Base-by-base conservation (phyloP, 2,888 invertebrate species). In the Drosophila maculinotata region DNA sequence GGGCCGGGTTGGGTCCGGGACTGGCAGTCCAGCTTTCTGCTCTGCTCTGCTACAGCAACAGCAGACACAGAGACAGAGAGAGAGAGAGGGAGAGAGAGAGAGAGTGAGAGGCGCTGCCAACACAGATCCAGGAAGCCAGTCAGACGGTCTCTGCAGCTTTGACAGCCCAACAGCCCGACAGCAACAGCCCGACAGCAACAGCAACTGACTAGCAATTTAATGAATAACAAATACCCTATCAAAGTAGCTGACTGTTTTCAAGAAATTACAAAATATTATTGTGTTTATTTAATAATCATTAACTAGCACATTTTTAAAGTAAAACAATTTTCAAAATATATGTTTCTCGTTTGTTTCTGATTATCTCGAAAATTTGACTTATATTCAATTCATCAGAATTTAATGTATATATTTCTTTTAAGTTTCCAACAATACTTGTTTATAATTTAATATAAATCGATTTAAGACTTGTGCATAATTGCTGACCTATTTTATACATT, bases 101-200 rank as follows among this genome's bases (percentile, higher is more conserved):
- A 36, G 20, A 10, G 7, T 14, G 10, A 31, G 14, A 30, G 3
- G 2, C 23, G 35, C 44, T 52, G 44, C 28, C 33, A 33, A 54
- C 51, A 41, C 76, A 75, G 75, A 72, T 72, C 75, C 72, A 75
- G 72, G 72, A 75, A 75, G 76, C 76, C 75, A 69, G 64, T 54
- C 71, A 66, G 75, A 70, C 73, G 62, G 51, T 62, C 64, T 38
- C 58, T 47, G 49, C 47, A 58, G 62, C 54, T 49, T 58, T 52
- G 76, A 58, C 75, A 74, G 76, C 47, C 56, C 60, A 70, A 45
- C 10, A 20, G n/a, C 25, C n/a, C n/a, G n/a, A 69, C 69, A 44
- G 38, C 42, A 68, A 31, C 48, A 52, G 33, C n/a, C n/a, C 53
- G 31, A 30, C 15, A 28, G 12, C 58, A 56, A 52, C 10, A 20